Conservation (phyloP, 2,113 vertebrate species). For the Malaclemys terrapin region DNA sequence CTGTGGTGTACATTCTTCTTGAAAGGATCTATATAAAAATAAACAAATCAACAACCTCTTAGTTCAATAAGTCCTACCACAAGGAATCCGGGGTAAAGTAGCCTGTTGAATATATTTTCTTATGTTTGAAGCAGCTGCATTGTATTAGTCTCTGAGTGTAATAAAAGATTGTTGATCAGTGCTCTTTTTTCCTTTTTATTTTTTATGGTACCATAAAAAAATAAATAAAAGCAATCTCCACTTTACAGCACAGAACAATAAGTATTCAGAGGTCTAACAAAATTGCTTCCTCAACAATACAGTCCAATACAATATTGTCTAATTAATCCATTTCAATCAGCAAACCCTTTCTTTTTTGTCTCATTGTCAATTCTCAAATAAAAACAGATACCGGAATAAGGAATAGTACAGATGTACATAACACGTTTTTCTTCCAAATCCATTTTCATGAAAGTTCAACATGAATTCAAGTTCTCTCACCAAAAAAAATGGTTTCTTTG, state of each 20-base stretch:
- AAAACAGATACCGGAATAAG: background rate
- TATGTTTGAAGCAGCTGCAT: slow-evolving; percentile 48
- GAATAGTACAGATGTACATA: background rate
- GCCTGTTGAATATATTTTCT: slow-evolving; percentile 1
- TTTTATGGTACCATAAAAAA: background rate
- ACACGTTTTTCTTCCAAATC: background rate
- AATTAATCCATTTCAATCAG: background rate
- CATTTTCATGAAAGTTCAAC: background rate
- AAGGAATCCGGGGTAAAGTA: slow-evolving; percentile 23
- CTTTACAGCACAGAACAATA: background rate
- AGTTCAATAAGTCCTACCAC: background rate
- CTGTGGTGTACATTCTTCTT: slow-evolving; percentile 40
- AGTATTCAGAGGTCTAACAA: background rate
- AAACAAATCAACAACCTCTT: background rate
- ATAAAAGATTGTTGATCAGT: background rate
- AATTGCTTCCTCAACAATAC: background rate
- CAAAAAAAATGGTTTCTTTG: background rate
- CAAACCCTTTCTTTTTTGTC: background rate
- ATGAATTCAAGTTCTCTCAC: background rate
- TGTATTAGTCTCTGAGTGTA: slow-evolving; percentile 32
- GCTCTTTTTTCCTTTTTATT: background rate
- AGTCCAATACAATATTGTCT: background rate
- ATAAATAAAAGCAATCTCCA: background rate
- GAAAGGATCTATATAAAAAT: background rate
- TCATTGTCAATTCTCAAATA: background rate